Conservation (phyloP, 2,113 vertebrate species). For the Stigmatopora nigra region DNA sequence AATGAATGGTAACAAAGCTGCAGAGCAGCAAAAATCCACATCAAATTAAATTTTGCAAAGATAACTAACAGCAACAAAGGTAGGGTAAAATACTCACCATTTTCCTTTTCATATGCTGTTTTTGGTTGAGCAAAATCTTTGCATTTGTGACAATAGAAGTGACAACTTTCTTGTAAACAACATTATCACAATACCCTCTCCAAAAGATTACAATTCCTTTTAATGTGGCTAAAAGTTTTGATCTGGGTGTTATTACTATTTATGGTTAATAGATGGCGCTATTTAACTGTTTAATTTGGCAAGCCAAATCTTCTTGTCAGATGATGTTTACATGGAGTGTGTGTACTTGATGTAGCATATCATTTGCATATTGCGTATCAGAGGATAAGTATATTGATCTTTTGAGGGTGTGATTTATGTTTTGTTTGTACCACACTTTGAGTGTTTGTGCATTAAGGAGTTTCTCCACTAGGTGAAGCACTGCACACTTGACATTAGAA, state of each 20-base stretch:
- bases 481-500: conserved; percentile 3
- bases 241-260: background rate
- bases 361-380: background rate
- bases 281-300: background rate
- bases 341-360: background rate
- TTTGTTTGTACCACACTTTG: no score
- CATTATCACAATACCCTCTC: no score
- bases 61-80: no score
- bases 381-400: background rate
- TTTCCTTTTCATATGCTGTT: no score
- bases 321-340: background rate
- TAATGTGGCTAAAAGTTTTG: background rate
- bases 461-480: conserved; percentile 41
- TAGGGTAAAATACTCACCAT: no score
- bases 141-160: no score
- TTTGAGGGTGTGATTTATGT: background rate
- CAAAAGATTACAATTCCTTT: background rate
- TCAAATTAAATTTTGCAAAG: no score
- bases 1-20: no score
- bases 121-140: no score
- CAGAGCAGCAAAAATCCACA: no score
- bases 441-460: background rate
- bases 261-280: conserved; percentile 49
- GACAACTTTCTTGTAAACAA: no score
- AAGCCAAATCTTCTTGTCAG: background rate